Evolutionary conservation across 1,140 invertebrate species (phyloP).

Genomic region (Nylanderia fulva): DNA sequence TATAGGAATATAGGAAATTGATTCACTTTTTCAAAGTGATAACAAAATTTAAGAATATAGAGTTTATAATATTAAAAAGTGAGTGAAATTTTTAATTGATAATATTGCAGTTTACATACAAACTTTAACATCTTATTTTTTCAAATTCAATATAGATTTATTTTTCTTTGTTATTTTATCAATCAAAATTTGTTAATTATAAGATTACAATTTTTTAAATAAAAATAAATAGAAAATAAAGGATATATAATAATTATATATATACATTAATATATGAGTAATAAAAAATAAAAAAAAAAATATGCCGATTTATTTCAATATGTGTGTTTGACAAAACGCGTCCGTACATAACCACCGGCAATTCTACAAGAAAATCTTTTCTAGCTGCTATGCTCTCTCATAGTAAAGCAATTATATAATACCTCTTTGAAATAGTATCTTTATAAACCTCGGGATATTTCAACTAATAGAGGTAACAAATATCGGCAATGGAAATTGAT

Average conservation of each 20-base stretch:
- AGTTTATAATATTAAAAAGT: not conserved
- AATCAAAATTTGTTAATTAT: not conserved
- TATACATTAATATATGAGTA: not conserved
- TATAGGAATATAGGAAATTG: too few species aligned
- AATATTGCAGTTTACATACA: not conserved
- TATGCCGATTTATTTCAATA: slow-evolving; percentile 18
- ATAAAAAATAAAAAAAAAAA: too few species aligned
- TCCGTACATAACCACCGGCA: not conserved
- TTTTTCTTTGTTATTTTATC: not conserved
- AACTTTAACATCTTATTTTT: not conserved
- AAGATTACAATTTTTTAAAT: not conserved
- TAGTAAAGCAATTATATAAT: not conserved
- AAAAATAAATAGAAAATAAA: not conserved
- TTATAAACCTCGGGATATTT: not conserved
- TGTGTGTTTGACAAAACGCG: too few species aligned
- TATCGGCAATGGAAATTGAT: not conserved
- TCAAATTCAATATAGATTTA: slow-evolving; percentile 1
- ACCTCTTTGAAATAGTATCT: not conserved
- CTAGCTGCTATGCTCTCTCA: not conserved
- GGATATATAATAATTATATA: too few species aligned
- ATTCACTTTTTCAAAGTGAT: not conserved
- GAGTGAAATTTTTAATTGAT: not conserved
- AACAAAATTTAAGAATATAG: slow-evolving; percentile 30
- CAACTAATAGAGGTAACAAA: not conserved
- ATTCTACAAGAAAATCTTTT: slow-evolving; percentile 8